phyloP scores from a whole-genome alignment of 1,140 invertebrate genomes.

The Heliconius himera region DNA sequence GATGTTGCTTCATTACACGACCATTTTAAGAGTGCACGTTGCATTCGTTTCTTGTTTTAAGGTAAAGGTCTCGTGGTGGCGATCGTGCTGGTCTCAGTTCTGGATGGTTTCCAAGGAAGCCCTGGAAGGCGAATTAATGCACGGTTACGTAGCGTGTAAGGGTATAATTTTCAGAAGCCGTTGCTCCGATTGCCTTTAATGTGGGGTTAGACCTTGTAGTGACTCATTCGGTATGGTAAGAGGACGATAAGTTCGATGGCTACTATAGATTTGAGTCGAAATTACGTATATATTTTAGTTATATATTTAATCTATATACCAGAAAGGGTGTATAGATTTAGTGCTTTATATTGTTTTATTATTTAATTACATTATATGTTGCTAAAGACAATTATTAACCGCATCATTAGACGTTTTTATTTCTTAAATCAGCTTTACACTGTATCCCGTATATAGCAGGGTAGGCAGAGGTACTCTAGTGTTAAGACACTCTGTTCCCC shows the following conservation, averaged over 20 bases:
- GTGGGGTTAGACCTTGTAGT: conserved; percentile 12
- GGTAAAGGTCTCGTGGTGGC: conserved; percentile 38
- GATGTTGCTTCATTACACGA: conserved; percentile 52
- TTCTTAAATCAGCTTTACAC: no score
- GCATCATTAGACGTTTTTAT: no score
- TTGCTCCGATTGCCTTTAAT: conserved; percentile 49
- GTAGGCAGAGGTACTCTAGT: no score
- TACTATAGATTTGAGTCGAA: background rate
- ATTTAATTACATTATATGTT: no score
- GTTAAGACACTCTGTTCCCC: no score
- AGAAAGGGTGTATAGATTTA: no score
- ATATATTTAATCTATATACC: no score
- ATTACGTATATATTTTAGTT: background rate
- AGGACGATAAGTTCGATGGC: background rate
- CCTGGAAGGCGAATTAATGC: conserved; percentile 45
- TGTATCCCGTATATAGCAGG: no score
- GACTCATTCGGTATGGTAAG: background rate
- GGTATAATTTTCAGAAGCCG: conserved; percentile 51
- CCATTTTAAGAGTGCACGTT: conserved; percentile 41
- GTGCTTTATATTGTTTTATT: no score
- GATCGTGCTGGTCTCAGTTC: conserved; percentile 38
- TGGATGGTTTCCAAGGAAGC: conserved; percentile 40
- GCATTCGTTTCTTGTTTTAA: conserved; percentile 41
- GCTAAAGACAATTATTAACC: no score
- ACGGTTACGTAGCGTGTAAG: conserved; percentile 44